Percentiles rank a stretch among this genome's conserved stretches.
These are phyloP conservation scores for Aricia artaxerxes DNA, from an alignment of 2,888 invertebrate species.

Conservation along the genomic window DNA sequence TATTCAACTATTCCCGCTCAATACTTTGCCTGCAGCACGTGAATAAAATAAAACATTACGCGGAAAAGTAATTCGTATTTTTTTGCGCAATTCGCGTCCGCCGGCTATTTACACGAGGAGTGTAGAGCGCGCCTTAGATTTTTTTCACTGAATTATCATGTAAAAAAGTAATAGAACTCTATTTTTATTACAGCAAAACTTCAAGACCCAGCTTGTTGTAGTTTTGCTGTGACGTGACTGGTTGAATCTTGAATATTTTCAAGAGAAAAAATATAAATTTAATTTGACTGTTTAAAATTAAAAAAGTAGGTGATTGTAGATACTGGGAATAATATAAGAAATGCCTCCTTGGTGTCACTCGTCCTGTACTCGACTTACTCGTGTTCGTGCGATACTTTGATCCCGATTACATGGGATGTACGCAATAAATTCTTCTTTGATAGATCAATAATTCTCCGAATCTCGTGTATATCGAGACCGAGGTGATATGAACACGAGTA, in stretches of 20 bases:
- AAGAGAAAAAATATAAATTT: too few relatives aligned
- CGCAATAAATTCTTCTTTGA: not conserved
- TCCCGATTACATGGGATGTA: not conserved
- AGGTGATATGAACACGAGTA: constrained; percentile 35
- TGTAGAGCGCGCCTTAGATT: not conserved
- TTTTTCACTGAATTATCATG: not conserved
- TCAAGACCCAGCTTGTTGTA: too few relatives aligned
- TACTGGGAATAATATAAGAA: not conserved
- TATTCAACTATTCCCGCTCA: not conserved
- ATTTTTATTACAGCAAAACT: not conserved
- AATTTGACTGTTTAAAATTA: too few relatives aligned
- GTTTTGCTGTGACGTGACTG: too few relatives aligned
- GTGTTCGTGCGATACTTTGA: not conserved
- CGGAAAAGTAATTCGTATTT: not conserved
- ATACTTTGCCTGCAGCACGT: not conserved
- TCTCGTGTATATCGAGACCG: not conserved
- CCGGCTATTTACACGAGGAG: not conserved
- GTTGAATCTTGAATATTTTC: too few relatives aligned
- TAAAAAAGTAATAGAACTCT: too few relatives aligned
- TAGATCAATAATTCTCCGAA: not conserved
- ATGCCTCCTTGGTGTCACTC: not conserved
- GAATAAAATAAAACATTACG: not conserved
- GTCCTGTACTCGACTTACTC: not conserved
- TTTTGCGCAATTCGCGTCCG: not conserved
- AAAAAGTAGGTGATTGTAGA: too few relatives aligned